Percentiles rank a stretch among this genome's conserved stretches.
These are phyloP conservation scores for Prorops nasuta DNA, from an alignment of 1,140 invertebrate genomes.

Conservation along the genomic window DNA sequence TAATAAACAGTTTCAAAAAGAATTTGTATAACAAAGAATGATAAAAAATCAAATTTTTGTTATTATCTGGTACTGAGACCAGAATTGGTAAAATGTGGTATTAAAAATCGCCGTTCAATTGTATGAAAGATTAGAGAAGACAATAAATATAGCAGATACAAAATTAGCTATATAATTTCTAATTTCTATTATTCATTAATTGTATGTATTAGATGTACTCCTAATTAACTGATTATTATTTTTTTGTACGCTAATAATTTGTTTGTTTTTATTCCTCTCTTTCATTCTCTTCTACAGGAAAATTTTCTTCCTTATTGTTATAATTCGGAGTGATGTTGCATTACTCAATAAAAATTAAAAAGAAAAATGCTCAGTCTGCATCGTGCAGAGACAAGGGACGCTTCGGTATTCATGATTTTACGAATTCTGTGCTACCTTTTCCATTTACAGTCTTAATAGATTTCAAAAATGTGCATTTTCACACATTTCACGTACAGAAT, in stretches of 20 bases:
- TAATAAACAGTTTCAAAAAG: no score
- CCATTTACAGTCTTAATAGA: constrained; percentile 48
- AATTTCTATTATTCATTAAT: constrained; percentile 33
- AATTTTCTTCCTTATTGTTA: constrained; percentile 23
- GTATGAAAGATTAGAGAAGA: constrained; percentile 30
- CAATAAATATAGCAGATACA: constrained; percentile 49
- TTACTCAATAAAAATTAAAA: constrained; percentile 28
- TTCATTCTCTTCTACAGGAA: constrained; percentile 20
- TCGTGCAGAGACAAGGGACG: constrained; percentile 19
- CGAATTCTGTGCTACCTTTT: constrained; percentile 22
- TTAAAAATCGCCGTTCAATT: no score
- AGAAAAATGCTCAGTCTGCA: constrained; percentile 35
- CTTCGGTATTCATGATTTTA: constrained; percentile 16
- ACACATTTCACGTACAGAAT: constrained; percentile 33
- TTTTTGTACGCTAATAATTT: no score
- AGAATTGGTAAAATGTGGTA: no score
- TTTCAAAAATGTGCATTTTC: constrained; percentile 43
- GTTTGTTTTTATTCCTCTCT: constrained; percentile 7
- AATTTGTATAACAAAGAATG: no score
- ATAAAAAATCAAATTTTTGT: no score
- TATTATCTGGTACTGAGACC: no score
- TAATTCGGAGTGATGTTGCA: constrained; percentile 14
- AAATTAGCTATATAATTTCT: constrained; percentile 48
- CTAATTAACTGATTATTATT: constrained; percentile 24
- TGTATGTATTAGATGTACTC: constrained; percentile 15